Percentiles rank a stretch among this genome's conserved stretches.
Conservation (phyloP, 2,888 invertebrate genomes). For the Hydropsyche betteni region DNA sequence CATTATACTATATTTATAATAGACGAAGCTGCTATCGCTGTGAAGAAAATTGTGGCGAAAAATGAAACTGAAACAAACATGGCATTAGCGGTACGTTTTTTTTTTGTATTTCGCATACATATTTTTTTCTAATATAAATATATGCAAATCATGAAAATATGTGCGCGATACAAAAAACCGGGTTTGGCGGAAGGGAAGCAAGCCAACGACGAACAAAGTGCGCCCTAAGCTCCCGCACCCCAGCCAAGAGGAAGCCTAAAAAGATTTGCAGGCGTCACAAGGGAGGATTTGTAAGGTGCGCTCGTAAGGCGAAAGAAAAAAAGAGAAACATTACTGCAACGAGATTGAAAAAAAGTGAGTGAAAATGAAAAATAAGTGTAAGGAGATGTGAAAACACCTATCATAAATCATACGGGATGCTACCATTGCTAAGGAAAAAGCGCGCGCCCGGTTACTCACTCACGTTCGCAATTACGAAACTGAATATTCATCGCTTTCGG, state of each 20-base stretch:
- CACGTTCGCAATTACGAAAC: conserved; percentile 5
- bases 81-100: neutral
- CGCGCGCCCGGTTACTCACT: neutral
- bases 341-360: conserved; percentile 46
- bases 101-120: no score
- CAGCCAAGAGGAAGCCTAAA: conserved; percentile 39
- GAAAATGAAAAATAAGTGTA: conserved; percentile 51
- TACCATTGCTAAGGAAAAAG: conserved; percentile 3
- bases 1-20: conserved; percentile 5
- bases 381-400: conserved; percentile 51
- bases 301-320: conserved; percentile 30
- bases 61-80: neutral
- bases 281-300: conserved; percentile 47
- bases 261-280: conserved; percentile 45
- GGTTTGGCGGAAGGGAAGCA: conserved; percentile 37
- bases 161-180: conserved; percentile 25
- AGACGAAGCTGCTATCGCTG: neutral
- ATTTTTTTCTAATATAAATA: conserved; percentile 6
- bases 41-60: neutral
- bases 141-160: conserved; percentile 29
- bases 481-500: conserved; percentile 27
- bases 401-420: conserved; percentile 48
- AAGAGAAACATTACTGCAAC: conserved; percentile 44
- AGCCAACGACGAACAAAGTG: conserved; percentile 50
- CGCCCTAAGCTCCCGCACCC: conserved; percentile 39